phyloP scores from a whole-genome alignment of 2,888 invertebrate species.

The Lasioglossum oenotherae region DNA sequence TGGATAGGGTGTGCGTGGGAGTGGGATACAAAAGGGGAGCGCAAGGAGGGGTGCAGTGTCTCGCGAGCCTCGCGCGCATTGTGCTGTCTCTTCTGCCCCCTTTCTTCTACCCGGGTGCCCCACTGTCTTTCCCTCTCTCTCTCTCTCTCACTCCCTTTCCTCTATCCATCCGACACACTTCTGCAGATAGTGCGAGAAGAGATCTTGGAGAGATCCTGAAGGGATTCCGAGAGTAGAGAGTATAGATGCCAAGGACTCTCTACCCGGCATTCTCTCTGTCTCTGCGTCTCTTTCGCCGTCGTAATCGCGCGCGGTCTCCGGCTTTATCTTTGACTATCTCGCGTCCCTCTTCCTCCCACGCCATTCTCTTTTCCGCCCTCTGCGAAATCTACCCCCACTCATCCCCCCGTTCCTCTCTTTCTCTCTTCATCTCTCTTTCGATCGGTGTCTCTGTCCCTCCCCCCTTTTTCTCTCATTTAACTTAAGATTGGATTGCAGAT shows the following conservation, averaged over 20 bases:
- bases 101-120: neutral
- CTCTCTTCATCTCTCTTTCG: neutral
- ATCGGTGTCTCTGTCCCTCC: neutral
- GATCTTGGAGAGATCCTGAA: conserved; percentile 71
- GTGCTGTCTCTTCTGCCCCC: conserved; percentile 65
- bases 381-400: conserved; percentile 6
- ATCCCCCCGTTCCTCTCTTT: neutral
- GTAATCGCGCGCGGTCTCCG: conserved; percentile 55
- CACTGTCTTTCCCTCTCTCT: neutral
- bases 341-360: conserved; percentile 15
- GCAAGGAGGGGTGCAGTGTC: conserved; percentile 70
- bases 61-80: conserved; percentile 71
- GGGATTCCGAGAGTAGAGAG: conserved; percentile 69
- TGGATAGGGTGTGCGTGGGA: neutral
- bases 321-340: conserved; percentile 53
- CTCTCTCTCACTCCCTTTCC: neutral
- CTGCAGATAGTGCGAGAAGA: conserved; percentile 69
- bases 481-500: conserved; percentile 78
- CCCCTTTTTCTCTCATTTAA: conserved; percentile 71
- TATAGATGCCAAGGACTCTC: conserved; percentile 68
- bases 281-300: conserved; percentile 48
- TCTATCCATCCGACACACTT: conserved; percentile 50
- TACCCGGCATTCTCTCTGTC: conserved; percentile 51
- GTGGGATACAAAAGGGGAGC: conserved; percentile 33
- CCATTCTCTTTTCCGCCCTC: conserved; percentile 12